Percentiles rank a stretch among this genome's conserved stretches.
Evolutionary conservation across 2,888 invertebrate species (phyloP).

Genomic region (Caenorhabditis afra): DNA sequence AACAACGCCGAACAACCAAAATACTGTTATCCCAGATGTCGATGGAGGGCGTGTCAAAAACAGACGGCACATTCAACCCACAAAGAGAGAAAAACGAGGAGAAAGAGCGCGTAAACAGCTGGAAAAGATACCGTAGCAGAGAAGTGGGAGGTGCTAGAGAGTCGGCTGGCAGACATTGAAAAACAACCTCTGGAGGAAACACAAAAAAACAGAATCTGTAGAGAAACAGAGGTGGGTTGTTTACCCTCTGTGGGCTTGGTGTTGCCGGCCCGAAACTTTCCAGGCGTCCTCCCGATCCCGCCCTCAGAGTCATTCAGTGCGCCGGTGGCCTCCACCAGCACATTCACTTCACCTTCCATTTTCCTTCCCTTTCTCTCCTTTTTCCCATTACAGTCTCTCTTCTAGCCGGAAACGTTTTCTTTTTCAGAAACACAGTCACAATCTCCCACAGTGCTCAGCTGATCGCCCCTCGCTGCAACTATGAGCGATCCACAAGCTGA

Average conservation of each 20-base stretch:
- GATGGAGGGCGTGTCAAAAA: slow-evolving; percentile 49
- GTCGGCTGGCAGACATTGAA: slow-evolving; percentile 37
- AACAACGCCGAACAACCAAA: slow-evolving; percentile 9
- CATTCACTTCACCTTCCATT: background rate
- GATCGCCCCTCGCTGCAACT: slow-evolving; percentile 26
- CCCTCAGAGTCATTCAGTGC: slow-evolving; percentile 34
- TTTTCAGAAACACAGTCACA: slow-evolving; percentile 11
- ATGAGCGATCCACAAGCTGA: slow-evolving; percentile 54
- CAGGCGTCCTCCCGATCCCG: slow-evolving; percentile 14
- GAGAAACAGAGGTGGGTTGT: slow-evolving; percentile 52
- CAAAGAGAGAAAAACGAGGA: background rate
- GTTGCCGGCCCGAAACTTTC: slow-evolving; percentile 41
- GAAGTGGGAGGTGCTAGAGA: slow-evolving; percentile 49
- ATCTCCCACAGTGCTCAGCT: slow-evolving; percentile 32
- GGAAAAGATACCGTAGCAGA: slow-evolving; percentile 48
- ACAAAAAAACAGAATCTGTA: slow-evolving; percentile 47
- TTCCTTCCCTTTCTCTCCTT: background rate
- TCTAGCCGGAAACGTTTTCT: background rate
- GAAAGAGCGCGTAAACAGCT: slow-evolving; percentile 37
- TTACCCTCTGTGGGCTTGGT: slow-evolving; percentile 33
- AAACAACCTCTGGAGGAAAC: slow-evolving; percentile 54
- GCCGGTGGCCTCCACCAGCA: background rate
- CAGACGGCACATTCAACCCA: slow-evolving; percentile 12
- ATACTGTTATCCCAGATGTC: slow-evolving; percentile 40
- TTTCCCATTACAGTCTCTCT: background rate